A percentile compares a stretch with the other conserved stretches of the same genome.
Conservation (phyloP, 2,797 vertebrate genomes). For the Acipenser transmontanus region DNA sequence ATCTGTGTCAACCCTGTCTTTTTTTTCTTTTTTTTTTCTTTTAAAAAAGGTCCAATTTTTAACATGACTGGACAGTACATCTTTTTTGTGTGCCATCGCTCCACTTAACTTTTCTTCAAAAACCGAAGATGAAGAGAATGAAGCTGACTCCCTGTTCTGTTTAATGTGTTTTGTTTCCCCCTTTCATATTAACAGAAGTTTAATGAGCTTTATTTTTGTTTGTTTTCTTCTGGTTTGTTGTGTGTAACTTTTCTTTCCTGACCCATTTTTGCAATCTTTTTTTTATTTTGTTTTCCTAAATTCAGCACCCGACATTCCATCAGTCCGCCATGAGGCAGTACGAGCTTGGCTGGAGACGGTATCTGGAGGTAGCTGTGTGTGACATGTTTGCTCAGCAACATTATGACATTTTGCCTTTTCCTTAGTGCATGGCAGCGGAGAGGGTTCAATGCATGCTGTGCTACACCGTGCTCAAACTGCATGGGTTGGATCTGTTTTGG, state of each 20-base stretch:
- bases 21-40: constrained; percentile 25
- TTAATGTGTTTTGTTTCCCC: constrained; percentile 36
- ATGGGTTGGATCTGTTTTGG: constrained; percentile 15
- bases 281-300: constrained; percentile 39
- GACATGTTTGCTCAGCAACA: not conserved
- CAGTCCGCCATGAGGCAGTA: constrained; percentile 84
- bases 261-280: constrained; percentile 30
- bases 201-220: constrained; percentile 35
- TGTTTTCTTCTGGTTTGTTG: constrained; percentile 44
- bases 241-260: constrained; percentile 52
- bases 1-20: constrained; percentile 27
- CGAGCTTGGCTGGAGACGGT: constrained; percentile 97
- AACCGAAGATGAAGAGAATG: no score
- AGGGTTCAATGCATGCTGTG: constrained; percentile 1
- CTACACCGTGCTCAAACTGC: not conserved
- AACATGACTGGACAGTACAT: no score
- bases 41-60: no score
- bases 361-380: constrained; percentile 87
- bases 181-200: not conserved
- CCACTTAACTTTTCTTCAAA: no score
- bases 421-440: constrained; percentile 36
- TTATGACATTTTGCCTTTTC: constrained; percentile 25
- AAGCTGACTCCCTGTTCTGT: constrained; percentile 38
- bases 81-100: no score
- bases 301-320: constrained; percentile 83